Base-by-base conservation (phyloP, 2,797 vertebrate genomes). In the Anabacerthia variegaticeps region DNA sequence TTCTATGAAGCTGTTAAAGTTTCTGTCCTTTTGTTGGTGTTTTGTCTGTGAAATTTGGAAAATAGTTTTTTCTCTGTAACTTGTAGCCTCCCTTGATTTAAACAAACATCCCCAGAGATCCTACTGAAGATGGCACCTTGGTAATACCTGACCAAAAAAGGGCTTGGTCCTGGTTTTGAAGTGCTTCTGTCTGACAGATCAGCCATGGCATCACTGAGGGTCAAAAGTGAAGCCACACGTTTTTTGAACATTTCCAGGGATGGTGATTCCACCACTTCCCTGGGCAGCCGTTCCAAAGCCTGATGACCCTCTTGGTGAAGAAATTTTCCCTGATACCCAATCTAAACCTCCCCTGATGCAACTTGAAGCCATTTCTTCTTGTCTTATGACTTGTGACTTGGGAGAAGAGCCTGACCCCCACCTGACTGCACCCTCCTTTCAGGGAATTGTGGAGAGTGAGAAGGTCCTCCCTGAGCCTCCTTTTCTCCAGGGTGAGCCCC, bases 321-420 rank as follows among this genome's bases (percentile, higher is more conserved):
- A 34, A 51, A 52, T 30, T 18, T 5, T 44, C 51, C 37, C 59
- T 26, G 3, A 59, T 73, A 21, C 7, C 85, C 59, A 44, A 18
- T 39, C 16, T n/a, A 28, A 73, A 14, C 37, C 20, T n/a, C 13
- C 10, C 16, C 27, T 66, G 44, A 6, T 73, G n/a, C 59, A 66
- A 6, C 20, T 37, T n/a, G 59, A 24, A 52, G 8, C 11, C 20
- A 8, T 66, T 73, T 80, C 44, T n/a, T 58, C 51, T 65, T 37
- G 12, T 72, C 43, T 52, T 58, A 0, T n/a, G 0, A 0, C 27
- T 72, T 37, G 23, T 72, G 22, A 0, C 23, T 73, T 44, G 27
- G 65, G 22, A 14, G 27, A 44, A 79, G 85, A 79, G 14, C 32
- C 43, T 9, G 6, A 0, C 8, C 16, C 34, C 23, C 4, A 15